Base-by-base conservation (phyloP, 2,797 vertebrate species). In the Siniperca obscura region DNA sequence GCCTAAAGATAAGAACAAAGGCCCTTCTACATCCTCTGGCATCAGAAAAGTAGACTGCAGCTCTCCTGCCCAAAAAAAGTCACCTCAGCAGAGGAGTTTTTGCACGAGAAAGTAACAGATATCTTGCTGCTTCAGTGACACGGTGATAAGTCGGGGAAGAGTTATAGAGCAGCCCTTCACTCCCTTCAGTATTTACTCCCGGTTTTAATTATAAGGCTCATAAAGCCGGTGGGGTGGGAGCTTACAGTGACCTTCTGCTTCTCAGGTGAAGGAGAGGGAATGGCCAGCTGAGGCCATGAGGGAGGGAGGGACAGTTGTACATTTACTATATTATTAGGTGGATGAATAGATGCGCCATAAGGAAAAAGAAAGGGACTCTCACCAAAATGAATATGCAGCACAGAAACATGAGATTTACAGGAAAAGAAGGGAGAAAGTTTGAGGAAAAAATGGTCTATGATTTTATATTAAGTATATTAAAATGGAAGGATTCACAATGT, bases 191-290 rank as follows among this genome's bases (percentile, higher is more conserved):
- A 95, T 96, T 96, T 95, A 96, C 95, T 94, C 94, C 93, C 93
- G 90, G 91, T 95, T 94, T 96, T 96, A 95, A 96, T 96, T 96
- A 96, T 95, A 96, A 94, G 95, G 92, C 92, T 95, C 96, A 96
- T 96, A 96, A 96, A 96, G 91, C 88, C 76, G 86, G 72, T 74
- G 87, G 70, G 78, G 34, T 52, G 9, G 59, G 87, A 86, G 78
- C 86, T 81, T 85, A 86, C 80, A 82, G 78, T 95, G 95, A 96
- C 95, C 95, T 96, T 96, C 93, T 92, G 86, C 91, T 90, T 83
- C 85, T 90, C 88, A 93, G 94, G 95, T 96, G 95, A 95, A 95
- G 94, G 94, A 94, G 94, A 95, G 90, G 82, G 73, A 87, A 91
- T 80, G 82, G 82, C 90, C 87, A 73, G 78, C 66, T 88, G 86